These are phyloP conservation scores for Dascillus cervinus DNA, from an alignment of 2,888 invertebrate species.

Conservation along the genomic window DNA sequence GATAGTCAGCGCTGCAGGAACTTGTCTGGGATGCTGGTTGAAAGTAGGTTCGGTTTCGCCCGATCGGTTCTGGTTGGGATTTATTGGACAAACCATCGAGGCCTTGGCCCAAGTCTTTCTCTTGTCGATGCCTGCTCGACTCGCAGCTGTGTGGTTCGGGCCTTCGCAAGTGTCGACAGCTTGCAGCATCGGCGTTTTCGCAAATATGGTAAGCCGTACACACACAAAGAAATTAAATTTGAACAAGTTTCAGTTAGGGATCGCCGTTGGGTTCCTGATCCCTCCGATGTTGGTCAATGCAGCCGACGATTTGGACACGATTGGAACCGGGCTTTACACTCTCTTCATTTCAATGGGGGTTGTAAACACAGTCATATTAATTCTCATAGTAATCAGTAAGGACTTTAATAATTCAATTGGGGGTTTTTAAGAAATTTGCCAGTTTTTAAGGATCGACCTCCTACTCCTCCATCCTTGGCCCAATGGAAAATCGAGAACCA, in stretches of 20 bases:
- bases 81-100: constrained; percentile 81
- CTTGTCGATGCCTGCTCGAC: constrained; percentile 81
- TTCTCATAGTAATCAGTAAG: no score
- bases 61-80: constrained; percentile 80
- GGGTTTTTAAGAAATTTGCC: no score
- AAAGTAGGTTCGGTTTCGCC: constrained; percentile 83
- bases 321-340: constrained; percentile 41
- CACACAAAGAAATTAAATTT: no score
- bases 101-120: constrained; percentile 88
- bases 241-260: no score
- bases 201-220: constrained; percentile 97
- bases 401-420: no score
- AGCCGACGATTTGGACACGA: constrained; percentile 25
- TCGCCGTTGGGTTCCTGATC: constrained; percentile 61
- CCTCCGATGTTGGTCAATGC: constrained; percentile 51
- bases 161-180: constrained; percentile 93
- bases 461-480: no score
- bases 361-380: no score
- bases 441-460: no score
- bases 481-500: no score
- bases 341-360: no score
- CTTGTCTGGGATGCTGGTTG: constrained; percentile 84
- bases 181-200: constrained; percentile 96
- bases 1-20: constrained; percentile 76
- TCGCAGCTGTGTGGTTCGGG: constrained; percentile 98